These are phyloP conservation scores for Latrodectus geometricus DNA, from an alignment of 1,140 invertebrate species.

Conservation along the genomic window DNA sequence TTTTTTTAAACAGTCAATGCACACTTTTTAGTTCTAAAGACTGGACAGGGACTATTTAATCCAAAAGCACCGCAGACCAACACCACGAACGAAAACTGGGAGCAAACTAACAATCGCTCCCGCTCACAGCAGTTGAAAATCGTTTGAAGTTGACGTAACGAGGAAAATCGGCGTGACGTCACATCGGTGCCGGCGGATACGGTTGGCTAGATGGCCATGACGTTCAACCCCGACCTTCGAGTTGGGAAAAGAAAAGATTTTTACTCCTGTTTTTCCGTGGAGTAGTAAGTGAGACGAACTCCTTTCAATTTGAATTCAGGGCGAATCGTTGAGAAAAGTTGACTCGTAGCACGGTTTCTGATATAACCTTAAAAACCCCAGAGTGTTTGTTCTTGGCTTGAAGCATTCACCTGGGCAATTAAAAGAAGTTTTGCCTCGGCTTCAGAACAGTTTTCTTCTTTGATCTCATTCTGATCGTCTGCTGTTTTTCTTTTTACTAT, in stretches of 20 bases:
- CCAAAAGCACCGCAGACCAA: background rate
- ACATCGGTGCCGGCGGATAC: conserved; percentile 56
- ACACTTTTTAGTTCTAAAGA: no score
- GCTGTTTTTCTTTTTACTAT: no score
- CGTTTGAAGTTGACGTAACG: conserved; percentile 50
- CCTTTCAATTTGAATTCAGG: conserved; percentile 29
- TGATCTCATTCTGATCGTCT: no score
- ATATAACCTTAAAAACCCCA: conserved; percentile 17
- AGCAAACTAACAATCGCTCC: conserved; percentile 22
- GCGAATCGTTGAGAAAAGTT: conserved; percentile 17
- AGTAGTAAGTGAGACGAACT: conserved; percentile 14
- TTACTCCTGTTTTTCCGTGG: conserved; percentile 28
- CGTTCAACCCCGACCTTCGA: conserved; percentile 53
- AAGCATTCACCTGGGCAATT: background rate
- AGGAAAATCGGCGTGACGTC: conserved; percentile 44
- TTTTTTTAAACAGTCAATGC: no score
- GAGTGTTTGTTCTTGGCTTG: background rate
- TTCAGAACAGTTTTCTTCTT: no score
- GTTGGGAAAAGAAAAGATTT: conserved; percentile 20
- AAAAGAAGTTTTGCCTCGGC: background rate
- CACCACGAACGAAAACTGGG: background rate
- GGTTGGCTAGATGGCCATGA: conserved; percentile 59
- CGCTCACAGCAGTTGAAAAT: conserved; percentile 31
- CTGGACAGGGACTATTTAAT: background rate
- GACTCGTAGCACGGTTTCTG: background rate